Evolutionary conservation across 2,113 vertebrate species (phyloP).

Genomic region (Erpornis zantholeuca): DNA sequence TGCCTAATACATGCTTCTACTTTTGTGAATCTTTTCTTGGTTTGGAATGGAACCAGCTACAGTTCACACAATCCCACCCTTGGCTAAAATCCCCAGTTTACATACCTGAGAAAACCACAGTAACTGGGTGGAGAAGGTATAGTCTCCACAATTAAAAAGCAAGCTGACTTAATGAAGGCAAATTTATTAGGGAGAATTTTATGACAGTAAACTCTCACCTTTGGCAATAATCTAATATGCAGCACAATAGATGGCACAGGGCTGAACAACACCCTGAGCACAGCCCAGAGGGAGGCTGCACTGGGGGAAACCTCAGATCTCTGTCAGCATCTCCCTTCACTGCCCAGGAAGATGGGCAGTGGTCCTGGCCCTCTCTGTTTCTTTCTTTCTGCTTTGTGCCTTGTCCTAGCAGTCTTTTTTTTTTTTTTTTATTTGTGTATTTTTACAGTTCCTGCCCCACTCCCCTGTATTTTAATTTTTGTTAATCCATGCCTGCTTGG

Average conservation of each 20-base stretch:
- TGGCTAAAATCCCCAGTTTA: neutral
- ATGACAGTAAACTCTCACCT: neutral
- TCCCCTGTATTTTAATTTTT: neutral
- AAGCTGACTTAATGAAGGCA: constrained; percentile 1
- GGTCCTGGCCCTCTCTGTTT: neutral
- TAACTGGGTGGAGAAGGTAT: neutral
- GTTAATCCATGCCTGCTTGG: neutral
- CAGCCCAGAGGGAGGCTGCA: neutral
- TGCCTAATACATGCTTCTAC: neutral
- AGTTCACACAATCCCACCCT: neutral
- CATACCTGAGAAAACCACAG: neutral
- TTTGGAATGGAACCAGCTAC: neutral
- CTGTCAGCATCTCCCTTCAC: neutral
- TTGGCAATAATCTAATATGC: neutral
- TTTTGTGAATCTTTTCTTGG: neutral
- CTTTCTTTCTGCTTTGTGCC: neutral
- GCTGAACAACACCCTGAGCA: neutral
- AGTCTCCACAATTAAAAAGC: neutral
- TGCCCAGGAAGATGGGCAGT: neutral
- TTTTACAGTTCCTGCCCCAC: neutral
- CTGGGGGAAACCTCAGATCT: neutral
- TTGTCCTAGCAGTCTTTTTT: neutral
- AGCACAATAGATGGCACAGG: neutral
- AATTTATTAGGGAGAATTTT: constrained; percentile 9
- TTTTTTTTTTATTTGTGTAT: neutral